Evolutionary conservation across 1,140 invertebrate species (phyloP).

Genomic region (Chymomyza costata): DNA sequence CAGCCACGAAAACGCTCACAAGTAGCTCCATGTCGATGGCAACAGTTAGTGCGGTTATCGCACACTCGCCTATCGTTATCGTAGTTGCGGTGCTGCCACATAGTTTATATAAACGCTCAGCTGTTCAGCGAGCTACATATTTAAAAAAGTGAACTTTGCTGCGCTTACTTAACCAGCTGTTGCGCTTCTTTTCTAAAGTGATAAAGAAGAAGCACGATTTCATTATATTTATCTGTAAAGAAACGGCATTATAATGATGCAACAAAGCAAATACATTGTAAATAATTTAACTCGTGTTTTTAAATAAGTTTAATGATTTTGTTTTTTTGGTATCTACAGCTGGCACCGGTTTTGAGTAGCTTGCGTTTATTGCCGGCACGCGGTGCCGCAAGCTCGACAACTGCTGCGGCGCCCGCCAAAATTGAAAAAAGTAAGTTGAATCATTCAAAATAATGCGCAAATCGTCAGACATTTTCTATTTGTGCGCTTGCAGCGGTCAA

Average conservation of each 20-base stretch:
- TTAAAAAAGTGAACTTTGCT: conserved; percentile 21
- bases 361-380: conserved; percentile 43
- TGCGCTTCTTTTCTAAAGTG: too few species aligned
- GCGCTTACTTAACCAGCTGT: conserved; percentile 22
- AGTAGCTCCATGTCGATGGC: too few species aligned
- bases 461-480: neutral
- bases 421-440: conserved; percentile 65
- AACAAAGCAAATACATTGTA: conserved; percentile 52
- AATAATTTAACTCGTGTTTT: neutral
- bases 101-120: too few species aligned
- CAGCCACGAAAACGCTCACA: too few species aligned
- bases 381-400: conserved; percentile 33
- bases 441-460: neutral
- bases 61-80: too few species aligned
- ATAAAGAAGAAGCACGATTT: conserved; percentile 1
- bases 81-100: too few species aligned
- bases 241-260: conserved; percentile 46
- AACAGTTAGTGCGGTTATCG: too few species aligned
- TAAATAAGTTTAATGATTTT: neutral
- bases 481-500: conserved; percentile 85
- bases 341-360: conserved; percentile 37
- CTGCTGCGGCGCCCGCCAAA: conserved; percentile 57
- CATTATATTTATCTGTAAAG: too few species aligned
- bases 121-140: too few species aligned
- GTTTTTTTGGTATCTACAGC: conserved; percentile 13